Evolutionary conservation across 2,888 invertebrate genomes (phyloP), one percentile per base, ranked within the genome.

Genomic region (Choreutis nemorana): DNA sequence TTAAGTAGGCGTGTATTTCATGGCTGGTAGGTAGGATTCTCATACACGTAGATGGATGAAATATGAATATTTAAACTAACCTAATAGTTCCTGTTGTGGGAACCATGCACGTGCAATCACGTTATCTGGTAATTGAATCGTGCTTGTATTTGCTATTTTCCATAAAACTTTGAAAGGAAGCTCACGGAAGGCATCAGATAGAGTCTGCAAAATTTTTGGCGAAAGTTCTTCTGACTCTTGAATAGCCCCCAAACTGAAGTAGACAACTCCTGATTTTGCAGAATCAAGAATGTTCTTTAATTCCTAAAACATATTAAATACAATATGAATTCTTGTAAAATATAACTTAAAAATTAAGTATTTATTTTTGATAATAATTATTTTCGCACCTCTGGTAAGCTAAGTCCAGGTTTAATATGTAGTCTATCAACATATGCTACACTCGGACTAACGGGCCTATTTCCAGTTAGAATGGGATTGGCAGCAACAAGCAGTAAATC

Each of bases 1-100:
- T 26, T n/a, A 14, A 12, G 15, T 25, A 23, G 10, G 7, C 23
- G 23, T 23, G 9, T 7, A 23, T 7, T 4, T 23, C 5, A 4
- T 8, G 8, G 10, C 9, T 6, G 5, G 4, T 9, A 23, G 8
- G 4, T 23, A 23, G 7, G 4, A 23, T 11, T 12, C 25, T 4
- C 13, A 11, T 16, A 28, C 22, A 7, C 9, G 9, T 22, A 22
- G 22, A 7, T 8, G 9, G 5, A 7, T 4, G 22, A 22, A 7
- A 9, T 23, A 9, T 23, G 11, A 23, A n/a, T 23, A 23, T 26
- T 26, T 10, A 11, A n/a, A 14, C 39, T 40, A 48, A 82, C 83
- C 81, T 33, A 84, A 55, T 34, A 83, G 35, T 48, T 81, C 75
- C 41, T 82, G 77, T 37, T 84, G 84, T 1, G 83, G 82, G 31